Evolutionary conservation across 2,797 vertebrate species (phyloP), one percentile per base, ranked within the genome.

Genomic region (Anguilla obscura): DNA sequence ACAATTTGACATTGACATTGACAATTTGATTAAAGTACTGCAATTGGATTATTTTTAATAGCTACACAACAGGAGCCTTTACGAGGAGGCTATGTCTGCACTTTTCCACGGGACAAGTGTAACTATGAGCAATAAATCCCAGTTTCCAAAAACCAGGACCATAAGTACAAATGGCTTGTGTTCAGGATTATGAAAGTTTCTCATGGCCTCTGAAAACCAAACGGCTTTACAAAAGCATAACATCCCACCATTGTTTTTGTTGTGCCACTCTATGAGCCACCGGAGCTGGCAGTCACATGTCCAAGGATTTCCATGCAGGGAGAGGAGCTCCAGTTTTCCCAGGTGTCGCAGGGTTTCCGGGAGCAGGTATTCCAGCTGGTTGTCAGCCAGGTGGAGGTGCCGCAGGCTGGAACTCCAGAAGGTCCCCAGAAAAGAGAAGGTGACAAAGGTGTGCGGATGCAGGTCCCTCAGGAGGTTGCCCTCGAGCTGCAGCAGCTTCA

Each of bases 401-500:
- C 93, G 94, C 82, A 97, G 93, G 60, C 95, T 93, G 56, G 96
- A 97, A 3, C 93, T 94, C 96, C 96, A 96, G 92, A 97, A 96
- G 90, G 87, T 93, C 83, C 95, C 95, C 1, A 97, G 92, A 1
- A 97, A 21, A 16, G 96, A 96, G 79, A 97, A 87, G 0, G 96
- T 97, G 87, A 96, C 95, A 88, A 97, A 96, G 85, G 96, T 94
- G 88, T 96, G 95, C 48, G 96, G 94, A 89, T 97, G 96, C 85
- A 97, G 90, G 52, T 97, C 95, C 90, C 92, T 93, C 63, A 97
- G 93, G 89, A 91, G 91, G 91, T 97, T 97, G 8, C 95, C 95
- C 85, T 97, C 96, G 91, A 97, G 93, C 91, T 97, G 96, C 36
- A 97, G 93, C 3, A 97, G 93, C 88, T 96, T 96, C 21, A 97